Percentiles rank a stretch among this genome's conserved stretches.
Evolutionary conservation across 2,888 invertebrate species (phyloP).

Genomic region (Synanthedon tipuliformis): DNA sequence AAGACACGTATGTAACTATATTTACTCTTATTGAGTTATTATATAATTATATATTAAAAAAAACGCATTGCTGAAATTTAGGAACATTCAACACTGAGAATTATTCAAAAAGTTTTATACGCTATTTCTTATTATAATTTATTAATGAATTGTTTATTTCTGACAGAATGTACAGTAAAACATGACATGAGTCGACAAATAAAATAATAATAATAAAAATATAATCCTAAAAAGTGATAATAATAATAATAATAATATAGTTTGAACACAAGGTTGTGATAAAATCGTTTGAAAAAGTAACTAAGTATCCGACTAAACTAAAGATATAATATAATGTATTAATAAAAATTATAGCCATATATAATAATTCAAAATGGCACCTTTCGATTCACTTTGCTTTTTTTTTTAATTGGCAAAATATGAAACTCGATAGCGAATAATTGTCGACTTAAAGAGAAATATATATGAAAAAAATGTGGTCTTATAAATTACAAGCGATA

Average conservation of each 20-base stretch:
- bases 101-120: conserved; percentile 53
- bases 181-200: conserved; percentile 12
- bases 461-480: conserved; percentile 6
- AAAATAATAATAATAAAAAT: conserved; percentile 12
- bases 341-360: conserved; percentile 43
- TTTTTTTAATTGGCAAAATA: conserved; percentile 18
- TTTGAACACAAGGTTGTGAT: conserved; percentile 56
- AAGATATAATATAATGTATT: conserved; percentile 25
- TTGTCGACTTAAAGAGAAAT: conserved; percentile 6
- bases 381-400: conserved; percentile 55
- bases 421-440: conserved; percentile 1
- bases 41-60: conserved; percentile 25
- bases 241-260: conserved; percentile 30
- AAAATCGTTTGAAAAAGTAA: conserved; percentile 35
- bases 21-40: no score
- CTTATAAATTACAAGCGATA: conserved; percentile 4
- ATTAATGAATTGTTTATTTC: conserved; percentile 45
- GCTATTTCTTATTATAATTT: conserved; percentile 53
- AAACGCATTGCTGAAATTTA: conserved; percentile 63
- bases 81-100: conserved; percentile 69
- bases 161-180: conserved; percentile 43
- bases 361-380: conserved; percentile 55
- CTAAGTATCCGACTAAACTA: conserved; percentile 47
- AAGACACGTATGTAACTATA: conserved; percentile 7
- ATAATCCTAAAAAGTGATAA: conserved; percentile 24